A percentile compares a stretch with the other conserved stretches of the same genome.
These are phyloP conservation scores for Progne subis DNA, from an alignment of 2,113 vertebrate genomes.

Conservation along the genomic window DNA sequence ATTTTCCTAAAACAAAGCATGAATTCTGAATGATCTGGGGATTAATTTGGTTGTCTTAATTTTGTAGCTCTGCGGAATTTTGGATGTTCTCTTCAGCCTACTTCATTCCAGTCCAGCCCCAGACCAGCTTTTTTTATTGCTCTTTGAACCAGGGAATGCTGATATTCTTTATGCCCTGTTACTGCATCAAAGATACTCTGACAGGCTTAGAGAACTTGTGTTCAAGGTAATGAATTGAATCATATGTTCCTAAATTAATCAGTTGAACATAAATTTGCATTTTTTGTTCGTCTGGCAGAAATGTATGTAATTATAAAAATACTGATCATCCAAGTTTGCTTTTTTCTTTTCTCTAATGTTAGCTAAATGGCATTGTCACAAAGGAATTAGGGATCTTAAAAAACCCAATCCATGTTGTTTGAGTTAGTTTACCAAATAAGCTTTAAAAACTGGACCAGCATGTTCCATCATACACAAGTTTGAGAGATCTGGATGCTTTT, in stretches of 20 bases:
- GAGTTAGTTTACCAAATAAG: neutral
- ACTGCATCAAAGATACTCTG: slow-evolving; percentile 90
- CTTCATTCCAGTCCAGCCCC: slow-evolving; percentile 86
- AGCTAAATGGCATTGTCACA: neutral
- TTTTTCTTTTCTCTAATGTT: neutral
- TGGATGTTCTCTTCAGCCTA: slow-evolving; percentile 87
- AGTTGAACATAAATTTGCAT: neutral
- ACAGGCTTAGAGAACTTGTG: slow-evolving; percentile 88
- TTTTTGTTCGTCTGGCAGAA: neutral
- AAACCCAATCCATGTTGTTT: neutral
- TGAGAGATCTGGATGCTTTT: neutral
- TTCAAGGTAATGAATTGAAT: slow-evolving; percentile 85
- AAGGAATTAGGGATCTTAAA: neutral
- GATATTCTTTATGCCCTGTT: slow-evolving; percentile 93
- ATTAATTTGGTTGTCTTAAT: slow-evolving; percentile 34
- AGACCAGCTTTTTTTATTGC: slow-evolving; percentile 93
- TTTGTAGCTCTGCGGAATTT: slow-evolving; percentile 84
- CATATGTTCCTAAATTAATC: neutral
- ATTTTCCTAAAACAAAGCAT: neutral
- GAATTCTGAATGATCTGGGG: neutral
- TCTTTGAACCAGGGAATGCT: slow-evolving; percentile 91
- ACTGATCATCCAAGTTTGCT: neutral
- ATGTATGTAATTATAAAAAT: neutral
- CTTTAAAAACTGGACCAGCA: neutral
- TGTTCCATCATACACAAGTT: neutral